phyloP scores from a whole-genome alignment of 2,113 vertebrate genomes.

The Numida meleagris region DNA sequence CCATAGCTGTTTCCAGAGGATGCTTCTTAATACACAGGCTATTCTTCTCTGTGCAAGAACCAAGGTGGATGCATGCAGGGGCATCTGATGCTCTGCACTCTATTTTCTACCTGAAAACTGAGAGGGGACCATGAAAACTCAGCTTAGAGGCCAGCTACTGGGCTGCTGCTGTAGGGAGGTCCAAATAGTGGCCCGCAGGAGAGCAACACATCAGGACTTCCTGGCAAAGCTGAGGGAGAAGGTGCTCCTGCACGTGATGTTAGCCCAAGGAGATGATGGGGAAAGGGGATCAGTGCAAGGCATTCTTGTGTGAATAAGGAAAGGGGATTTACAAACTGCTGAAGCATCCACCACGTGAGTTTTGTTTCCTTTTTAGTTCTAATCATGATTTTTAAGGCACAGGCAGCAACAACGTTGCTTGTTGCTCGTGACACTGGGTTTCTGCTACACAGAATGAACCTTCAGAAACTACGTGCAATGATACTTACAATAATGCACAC shows the following conservation, averaged over 20 bases:
- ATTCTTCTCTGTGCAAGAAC: not conserved
- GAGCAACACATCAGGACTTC: not conserved
- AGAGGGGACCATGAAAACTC: fast-evolving
- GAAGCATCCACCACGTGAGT: not conserved
- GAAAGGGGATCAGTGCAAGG: not conserved
- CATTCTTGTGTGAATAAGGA: not conserved
- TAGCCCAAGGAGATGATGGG: not conserved
- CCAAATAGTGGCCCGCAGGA: not conserved
- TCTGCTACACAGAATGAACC: not conserved
- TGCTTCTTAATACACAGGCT: not conserved
- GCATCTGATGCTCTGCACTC: not conserved
- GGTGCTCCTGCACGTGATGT: fast-evolving
- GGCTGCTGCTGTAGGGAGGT: not conserved
- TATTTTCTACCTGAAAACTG: not conserved
- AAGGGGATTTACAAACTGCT: constrained; percentile 17
- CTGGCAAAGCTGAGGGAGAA: not conserved
- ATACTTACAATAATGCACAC: not conserved
- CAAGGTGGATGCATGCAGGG: fast-evolving
- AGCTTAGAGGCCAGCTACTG: not conserved
- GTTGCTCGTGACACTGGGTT: not conserved
- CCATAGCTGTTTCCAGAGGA: not conserved
- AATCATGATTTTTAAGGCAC: not conserved
- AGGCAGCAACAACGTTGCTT: not conserved
- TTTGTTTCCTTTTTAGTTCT: constrained; percentile 11
- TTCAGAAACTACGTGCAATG: not conserved